Evolutionary conservation across 2,113 vertebrate genomes (phyloP).

Genomic region (Alligator sinensis): DNA sequence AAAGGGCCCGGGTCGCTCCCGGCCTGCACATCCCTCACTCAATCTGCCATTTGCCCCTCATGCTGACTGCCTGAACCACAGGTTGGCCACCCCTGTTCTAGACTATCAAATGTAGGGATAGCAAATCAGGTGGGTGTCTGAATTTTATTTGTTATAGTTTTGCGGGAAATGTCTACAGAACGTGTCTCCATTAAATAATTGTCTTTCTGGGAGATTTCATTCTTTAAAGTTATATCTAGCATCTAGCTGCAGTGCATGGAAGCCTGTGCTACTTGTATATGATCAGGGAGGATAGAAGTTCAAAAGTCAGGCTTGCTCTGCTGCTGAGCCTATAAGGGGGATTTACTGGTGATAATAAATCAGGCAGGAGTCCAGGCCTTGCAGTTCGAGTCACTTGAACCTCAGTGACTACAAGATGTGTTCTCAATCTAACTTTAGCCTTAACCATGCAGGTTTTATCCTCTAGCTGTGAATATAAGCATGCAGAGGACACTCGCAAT

Average conservation of each 20-base stretch:
- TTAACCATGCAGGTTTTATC: background rate
- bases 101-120: background rate
- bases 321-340: background rate
- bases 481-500: background rate
- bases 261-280: background rate
- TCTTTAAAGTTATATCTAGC: background rate
- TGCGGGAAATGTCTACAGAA: background rate
- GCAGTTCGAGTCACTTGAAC: background rate
- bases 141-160: background rate
- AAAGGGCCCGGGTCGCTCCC: too few species aligned
- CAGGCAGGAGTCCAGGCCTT: too few species aligned
- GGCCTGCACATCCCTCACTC: too few species aligned
- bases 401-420: background rate
- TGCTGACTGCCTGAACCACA: too few species aligned
- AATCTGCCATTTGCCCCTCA: too few species aligned
- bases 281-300: background rate
- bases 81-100: background rate
- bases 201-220: background rate
- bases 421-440: background rate
- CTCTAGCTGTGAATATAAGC: background rate
- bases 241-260: background rate
- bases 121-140: background rate
- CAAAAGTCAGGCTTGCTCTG: background rate
- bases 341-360: background rate
- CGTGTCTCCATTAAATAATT: background rate